These are phyloP conservation scores for Tineola bisselliella DNA, from an alignment of 2,888 invertebrate species.

Conservation along the genomic window DNA sequence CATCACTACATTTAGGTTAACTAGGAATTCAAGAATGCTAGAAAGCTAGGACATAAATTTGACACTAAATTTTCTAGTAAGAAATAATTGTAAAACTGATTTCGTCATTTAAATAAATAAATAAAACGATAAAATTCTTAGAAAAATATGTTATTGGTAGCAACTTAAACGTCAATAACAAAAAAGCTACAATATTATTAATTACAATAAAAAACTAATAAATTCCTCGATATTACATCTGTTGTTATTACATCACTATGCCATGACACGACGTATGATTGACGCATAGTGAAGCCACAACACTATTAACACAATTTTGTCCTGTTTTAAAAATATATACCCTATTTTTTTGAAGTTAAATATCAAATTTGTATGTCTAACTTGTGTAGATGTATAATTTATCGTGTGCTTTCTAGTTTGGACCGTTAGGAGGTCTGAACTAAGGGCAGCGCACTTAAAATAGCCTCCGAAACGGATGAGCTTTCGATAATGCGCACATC, in stretches of 20 bases:
- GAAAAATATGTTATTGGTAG: too few relatives aligned
- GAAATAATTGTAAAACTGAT: too few relatives aligned
- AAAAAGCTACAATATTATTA: too few relatives aligned
- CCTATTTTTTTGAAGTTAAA: neutral
- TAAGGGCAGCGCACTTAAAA: conserved; percentile 10
- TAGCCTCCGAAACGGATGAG: neutral
- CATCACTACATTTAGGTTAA: neutral
- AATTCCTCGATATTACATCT: conserved; percentile 4
- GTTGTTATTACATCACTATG: conserved; percentile 5
- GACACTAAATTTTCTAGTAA: too few relatives aligned
- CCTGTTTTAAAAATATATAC: neutral
- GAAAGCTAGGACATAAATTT: too few relatives aligned
- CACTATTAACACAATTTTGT: neutral
- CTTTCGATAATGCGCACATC: conserved; percentile 39
- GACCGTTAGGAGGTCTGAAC: neutral
- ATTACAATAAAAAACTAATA: neutral
- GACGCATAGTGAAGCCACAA: neutral
- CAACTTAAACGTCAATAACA: too few relatives aligned
- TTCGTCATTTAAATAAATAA: too few relatives aligned
- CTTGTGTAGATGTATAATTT: neutral
- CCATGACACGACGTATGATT: neutral
- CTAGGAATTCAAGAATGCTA: neutral
- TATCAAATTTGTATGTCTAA: neutral
- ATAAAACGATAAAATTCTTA: too few relatives aligned
- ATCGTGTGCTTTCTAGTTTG: neutral